Conservation (phyloP, 2,113 vertebrate species). For the Myiagra hebetior region DNA sequence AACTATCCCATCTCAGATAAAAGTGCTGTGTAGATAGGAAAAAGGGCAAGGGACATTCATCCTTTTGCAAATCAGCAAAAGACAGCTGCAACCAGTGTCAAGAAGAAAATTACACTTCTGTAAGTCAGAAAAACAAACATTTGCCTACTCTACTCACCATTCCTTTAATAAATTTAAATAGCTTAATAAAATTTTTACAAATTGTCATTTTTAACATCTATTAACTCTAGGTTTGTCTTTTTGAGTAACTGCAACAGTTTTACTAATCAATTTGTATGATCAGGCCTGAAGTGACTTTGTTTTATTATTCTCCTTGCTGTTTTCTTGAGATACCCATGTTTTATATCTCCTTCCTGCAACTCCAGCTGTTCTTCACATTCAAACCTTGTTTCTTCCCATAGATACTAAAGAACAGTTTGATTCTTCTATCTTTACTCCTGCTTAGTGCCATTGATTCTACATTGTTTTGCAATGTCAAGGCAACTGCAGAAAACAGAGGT, state of each 20-base stretch:
- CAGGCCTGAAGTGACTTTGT: neutral
- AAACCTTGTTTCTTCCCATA: neutral
- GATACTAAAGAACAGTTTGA: neutral
- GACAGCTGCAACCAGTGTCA: neutral
- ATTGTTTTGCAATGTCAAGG: neutral
- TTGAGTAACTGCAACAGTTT: neutral
- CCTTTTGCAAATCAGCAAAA: neutral
- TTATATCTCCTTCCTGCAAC: neutral
- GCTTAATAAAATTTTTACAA: neutral
- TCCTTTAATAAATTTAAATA: neutral
- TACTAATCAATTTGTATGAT: neutral
- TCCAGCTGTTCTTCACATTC: neutral
- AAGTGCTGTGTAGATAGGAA: neutral
- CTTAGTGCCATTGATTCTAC: neutral
- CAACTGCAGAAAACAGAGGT: neutral
- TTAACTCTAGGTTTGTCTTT: neutral
- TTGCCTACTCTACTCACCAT: neutral
- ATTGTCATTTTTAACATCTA: neutral
- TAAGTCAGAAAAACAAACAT: neutral
- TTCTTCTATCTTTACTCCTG: neutral
- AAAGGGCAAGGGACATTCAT: neutral
- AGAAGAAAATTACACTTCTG: neutral
- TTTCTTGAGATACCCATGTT: neutral
- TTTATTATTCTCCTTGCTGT: neutral
- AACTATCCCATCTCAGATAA: constrained; percentile 10